Evolutionary conservation across 2,888 invertebrate genomes (phyloP), one percentile per base, ranked within the genome.

Genomic region (Apodemia duryi): DNA sequence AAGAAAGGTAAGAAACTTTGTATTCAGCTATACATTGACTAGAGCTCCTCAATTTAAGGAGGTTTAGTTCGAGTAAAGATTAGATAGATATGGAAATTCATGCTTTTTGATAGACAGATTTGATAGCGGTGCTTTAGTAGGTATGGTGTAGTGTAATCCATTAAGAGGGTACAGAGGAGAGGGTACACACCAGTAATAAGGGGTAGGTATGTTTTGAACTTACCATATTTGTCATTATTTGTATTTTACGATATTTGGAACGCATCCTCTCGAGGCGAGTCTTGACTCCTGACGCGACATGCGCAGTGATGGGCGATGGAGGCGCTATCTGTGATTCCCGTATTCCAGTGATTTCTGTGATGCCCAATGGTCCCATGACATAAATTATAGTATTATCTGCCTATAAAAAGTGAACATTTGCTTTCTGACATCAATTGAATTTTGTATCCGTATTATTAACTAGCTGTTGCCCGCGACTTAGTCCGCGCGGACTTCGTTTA

Each of bases 1-100:
- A 96, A 73, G 96, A 96, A 83, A 95, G 95, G 95, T 95, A 63
- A 82, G 86, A 83, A 43, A 29, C 32, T 38, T 29, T 11, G 28
- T 54, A 28, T 29, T 29, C 32, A 54, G 46, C 13, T 46, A 46
- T 5, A 46, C 46, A 46, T 46, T 1, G 13, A 46, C 13, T 46
- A 46, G 13, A 46, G 46, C 46, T 11, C 11, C 4, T 46, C 13
- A 46, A 13, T 41, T 41, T 10, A 41, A 41, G 10, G 41, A 41
- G 4, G 5, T 13, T 13, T 13, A 4, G 46, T 46, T 46, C 46
- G 13, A 46, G 32, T 5, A 13, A 46, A 11, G 13, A 10, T 2
- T 10, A 43, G 7, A 41, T 2, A 43, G 2, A 43, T 43, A 21
- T 43, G 11, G 11, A 11, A 43, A 43, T 13, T 61, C 64, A 64